Percentiles rank a stretch among this genome's conserved stretches.
Evolutionary conservation across 1,140 invertebrate genomes (phyloP).

Genomic region (Pygmarrhopalites habei): DNA sequence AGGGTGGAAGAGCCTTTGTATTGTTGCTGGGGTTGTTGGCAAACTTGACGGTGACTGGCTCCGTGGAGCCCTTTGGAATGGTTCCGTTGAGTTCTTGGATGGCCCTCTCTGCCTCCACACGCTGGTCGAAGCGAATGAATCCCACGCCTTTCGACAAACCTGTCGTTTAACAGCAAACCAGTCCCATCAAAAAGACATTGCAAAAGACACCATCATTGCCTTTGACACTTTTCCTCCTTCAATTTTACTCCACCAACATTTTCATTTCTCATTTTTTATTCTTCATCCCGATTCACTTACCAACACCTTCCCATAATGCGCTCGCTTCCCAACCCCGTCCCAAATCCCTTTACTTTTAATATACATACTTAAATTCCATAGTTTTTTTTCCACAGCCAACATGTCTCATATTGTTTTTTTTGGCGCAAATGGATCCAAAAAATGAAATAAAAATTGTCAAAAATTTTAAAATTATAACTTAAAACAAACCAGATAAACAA

Average conservation of each 20-base stretch:
- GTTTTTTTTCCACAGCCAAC: slow-evolving; percentile 3
- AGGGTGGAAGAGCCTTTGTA: slow-evolving; percentile 77
- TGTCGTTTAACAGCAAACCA: slow-evolving; percentile 42
- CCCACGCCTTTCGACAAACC: slow-evolving; percentile 98
- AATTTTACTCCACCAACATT: too few species aligned
- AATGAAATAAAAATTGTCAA: too few species aligned
- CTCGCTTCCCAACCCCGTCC: slow-evolving; percentile 4
- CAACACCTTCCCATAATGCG: background rate
- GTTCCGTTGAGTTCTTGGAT: slow-evolving; percentile 97
- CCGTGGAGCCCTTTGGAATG: slow-evolving; percentile 88
- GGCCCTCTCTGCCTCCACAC: slow-evolving; percentile 91
- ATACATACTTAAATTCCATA: too few species aligned
- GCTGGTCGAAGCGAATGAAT: slow-evolving; percentile 97
- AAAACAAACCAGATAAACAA: too few species aligned
- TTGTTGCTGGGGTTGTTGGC: slow-evolving; percentile 95
- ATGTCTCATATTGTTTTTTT: too few species aligned
- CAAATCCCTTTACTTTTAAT: too few species aligned
- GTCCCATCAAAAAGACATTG: background rate
- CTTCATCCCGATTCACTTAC: background rate
- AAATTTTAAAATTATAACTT: too few species aligned
- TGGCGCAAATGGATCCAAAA: too few species aligned
- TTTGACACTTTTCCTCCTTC: background rate
- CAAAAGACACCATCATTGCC: background rate
- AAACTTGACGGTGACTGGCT: slow-evolving; percentile 98
- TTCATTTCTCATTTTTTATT: background rate